These are phyloP conservation scores for Megaleporinus macrocephalus DNA, from an alignment of 2,113 vertebrate species.

Conservation along the genomic window DNA sequence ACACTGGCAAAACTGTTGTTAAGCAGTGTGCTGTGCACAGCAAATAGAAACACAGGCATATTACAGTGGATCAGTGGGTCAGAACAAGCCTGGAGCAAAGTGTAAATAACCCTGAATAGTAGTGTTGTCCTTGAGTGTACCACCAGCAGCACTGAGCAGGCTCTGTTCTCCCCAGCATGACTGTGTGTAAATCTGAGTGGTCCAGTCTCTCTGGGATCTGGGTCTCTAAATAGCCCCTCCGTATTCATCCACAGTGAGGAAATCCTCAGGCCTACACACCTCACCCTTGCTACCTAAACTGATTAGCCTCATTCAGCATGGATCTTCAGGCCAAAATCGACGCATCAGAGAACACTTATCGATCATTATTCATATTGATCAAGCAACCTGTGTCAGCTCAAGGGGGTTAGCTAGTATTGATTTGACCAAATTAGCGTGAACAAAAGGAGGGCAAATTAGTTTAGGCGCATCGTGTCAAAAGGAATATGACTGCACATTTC, in stretches of 20 bases:
- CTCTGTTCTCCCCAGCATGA: constrained; percentile 6
- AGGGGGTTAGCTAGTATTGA: constrained; percentile 72
- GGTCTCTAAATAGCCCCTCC: constrained; percentile 55
- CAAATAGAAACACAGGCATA: constrained; percentile 18
- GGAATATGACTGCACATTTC: constrained; percentile 70
- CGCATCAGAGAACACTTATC: constrained; percentile 75
- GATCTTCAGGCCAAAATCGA: constrained; percentile 57
- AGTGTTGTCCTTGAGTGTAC: constrained; percentile 27
- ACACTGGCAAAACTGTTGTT: constrained; percentile 27
- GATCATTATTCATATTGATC: constrained; percentile 79
- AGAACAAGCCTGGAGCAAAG: constrained; percentile 41
- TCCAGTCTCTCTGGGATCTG: constrained; percentile 27
- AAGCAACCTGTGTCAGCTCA: constrained; percentile 62
- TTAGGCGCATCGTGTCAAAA: constrained; percentile 67
- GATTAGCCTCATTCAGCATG: constrained; percentile 74
- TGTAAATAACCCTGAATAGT: constrained; percentile 43
- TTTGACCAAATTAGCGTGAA: constrained; percentile 74
- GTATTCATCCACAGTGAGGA: constrained; percentile 7
- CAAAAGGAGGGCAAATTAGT: constrained; percentile 77
- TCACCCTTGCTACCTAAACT: constrained; percentile 71
- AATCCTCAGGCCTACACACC: constrained; percentile 60
- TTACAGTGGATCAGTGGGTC: constrained; percentile 38
- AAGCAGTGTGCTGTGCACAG: constrained; percentile 20
- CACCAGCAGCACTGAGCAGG: constrained; percentile 28
- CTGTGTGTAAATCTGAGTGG: not conserved